Evolutionary conservation across 2,888 invertebrate genomes (phyloP), one percentile per base, ranked within the genome.

Genomic region (Cheilosia urbana): DNA sequence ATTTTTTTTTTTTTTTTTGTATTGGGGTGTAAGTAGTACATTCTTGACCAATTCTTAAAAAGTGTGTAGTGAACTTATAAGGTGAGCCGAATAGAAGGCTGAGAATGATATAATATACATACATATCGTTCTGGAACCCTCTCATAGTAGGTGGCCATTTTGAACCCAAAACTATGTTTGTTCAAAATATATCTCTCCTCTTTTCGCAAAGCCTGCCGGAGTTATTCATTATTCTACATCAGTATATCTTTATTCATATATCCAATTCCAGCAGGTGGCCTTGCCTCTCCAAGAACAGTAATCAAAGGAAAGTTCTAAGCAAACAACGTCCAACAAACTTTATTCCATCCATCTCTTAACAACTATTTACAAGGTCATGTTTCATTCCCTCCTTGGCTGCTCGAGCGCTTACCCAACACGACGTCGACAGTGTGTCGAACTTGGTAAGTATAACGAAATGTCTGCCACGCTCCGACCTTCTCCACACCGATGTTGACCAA

Each of bases 241-340:
- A 37, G 13, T 37, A 37, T 37, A 3, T 13, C 37, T 37, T 37
- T 13, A 37, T 13, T 13, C 37, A 37, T 13, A 37, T 4, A 37
- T 37, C 37, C 37, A 37, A 37, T 37, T 37, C 13, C 13, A 13
- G 4, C 13, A 37, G 37, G 13, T 37, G 15, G n/a, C 53, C 13
- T 34, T 24, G 11, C 27, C 45, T 37, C 42, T 19, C 27, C 2
- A 65, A 47, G 55, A 57, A 65, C 65, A 42, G 53, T 69, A 69
- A 77, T 77, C 62, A 53, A 15, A 68, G 53, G 51, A 68, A 77
- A 77, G 66, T 66, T 66, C 66, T 37, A 62, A 55, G 57, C 40
- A 78, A 69, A 78, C 63, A 69, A 62, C 21, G 40, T 68, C 34
- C 47, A 60, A 78, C 55, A 78, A 69, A 78, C 62, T 78, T 78